Evolutionary conservation across 2,113 vertebrate species (phyloP).

Genomic region (Probosciger aterrimus): DNA sequence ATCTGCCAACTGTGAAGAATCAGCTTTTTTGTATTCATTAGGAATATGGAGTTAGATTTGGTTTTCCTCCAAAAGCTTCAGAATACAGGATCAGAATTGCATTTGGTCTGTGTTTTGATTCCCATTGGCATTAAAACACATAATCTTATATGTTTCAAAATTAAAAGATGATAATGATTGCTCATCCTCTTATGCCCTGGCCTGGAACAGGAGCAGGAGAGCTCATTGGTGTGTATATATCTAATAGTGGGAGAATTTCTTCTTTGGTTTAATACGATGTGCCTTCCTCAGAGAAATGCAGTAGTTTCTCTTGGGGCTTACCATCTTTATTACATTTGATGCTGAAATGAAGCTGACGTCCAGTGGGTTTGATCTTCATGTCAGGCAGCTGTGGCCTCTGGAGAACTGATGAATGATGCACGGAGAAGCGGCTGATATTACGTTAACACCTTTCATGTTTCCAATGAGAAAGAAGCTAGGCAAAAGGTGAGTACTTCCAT

Average conservation of each 20-base stretch:
- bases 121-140: background rate
- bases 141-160: background rate
- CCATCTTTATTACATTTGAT: background rate
- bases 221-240: background rate
- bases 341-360: background rate
- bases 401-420: background rate
- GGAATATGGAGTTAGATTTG: background rate
- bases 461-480: background rate
- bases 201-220: background rate
- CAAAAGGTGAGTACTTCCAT: background rate
- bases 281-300: background rate
- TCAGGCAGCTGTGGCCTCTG: background rate
- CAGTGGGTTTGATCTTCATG: background rate
- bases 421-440: background rate
- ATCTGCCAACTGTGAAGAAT: constrained; percentile 11
- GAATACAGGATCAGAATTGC: background rate
- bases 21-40: constrained; percentile 23
- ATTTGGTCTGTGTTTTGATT: background rate
- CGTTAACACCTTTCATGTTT: background rate
- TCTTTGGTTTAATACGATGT: background rate
- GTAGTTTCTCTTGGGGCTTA: background rate
- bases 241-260: background rate
- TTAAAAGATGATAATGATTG: background rate
- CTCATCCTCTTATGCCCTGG: background rate
- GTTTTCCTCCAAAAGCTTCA: background rate